Evolutionary conservation across 1,140 invertebrate genomes (phyloP), one percentile per base, ranked within the genome.

Genomic region (Bombus superbus): DNA sequence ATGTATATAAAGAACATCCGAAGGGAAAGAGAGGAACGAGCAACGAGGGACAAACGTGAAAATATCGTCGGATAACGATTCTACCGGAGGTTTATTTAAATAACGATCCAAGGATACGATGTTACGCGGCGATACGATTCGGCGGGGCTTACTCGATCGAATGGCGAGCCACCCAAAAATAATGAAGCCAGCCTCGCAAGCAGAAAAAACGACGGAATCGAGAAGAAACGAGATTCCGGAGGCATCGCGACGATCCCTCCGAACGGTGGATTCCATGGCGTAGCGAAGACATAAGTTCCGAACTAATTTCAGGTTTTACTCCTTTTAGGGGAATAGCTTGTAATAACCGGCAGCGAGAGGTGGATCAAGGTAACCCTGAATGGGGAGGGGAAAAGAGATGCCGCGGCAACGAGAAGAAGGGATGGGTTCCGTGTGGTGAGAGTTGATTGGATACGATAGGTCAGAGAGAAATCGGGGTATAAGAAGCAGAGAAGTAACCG

Each of bases 271-370:
- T 82, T 71, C 80, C 72, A 47, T n/a, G 62, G n/a, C 72, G 59
- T 75, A 62, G 64, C 83, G 72, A 86, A 76, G 81, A 89, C 87
- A 83, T 83, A 91, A 91, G 88, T 92, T 92, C 84, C 90, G 85
- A 92, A 92, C 91, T 92, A 92, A 92, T 92, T 92, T 92, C 85
- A 88, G 85, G 78, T 83, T 87, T 88, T 86, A 88, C 78, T 86
- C 80, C 73, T 88, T 88, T 92, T 86, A 86, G 69, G 73, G 86
- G 87, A 86, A 87, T 84, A 84, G 83, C 81, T 74, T 83, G 88
- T 91, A 91, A 91, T 91, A 89, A 91, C 81, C 81, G 68, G 73
- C 59, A 72, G 66, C 85, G 84, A 74, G 78, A 82, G 83, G 81
- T 88, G 89, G 84, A 88, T 74, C 74, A 81, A 84, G 81, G 84